Conservation (phyloP, 2,797 vertebrate genomes). For the Amniataba percoides region DNA sequence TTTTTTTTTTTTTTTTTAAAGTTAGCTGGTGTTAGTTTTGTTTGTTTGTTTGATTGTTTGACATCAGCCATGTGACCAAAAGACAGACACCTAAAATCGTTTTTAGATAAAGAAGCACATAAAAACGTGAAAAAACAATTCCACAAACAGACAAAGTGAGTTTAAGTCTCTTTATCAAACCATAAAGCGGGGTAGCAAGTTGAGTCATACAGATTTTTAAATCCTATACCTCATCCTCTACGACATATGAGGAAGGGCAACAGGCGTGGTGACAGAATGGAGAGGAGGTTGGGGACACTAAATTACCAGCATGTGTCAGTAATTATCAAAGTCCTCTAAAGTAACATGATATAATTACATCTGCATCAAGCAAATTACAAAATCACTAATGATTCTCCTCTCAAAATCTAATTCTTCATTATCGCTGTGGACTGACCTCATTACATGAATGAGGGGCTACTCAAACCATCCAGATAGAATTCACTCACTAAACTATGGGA, state of each 20-base stretch:
- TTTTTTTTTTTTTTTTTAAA: too few species aligned
- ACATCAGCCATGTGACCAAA: too few species aligned
- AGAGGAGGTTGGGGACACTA: slow-evolving; percentile 57
- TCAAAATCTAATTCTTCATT: slow-evolving; percentile 75
- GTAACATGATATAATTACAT: slow-evolving; percentile 81
- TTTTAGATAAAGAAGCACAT: too few species aligned
- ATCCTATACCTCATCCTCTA: not conserved
- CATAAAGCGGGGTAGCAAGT: not conserved
- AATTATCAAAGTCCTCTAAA: slow-evolving; percentile 80
- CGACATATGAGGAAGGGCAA: slow-evolving; percentile 19
- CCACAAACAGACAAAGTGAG: too few species aligned
- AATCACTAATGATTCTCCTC: slow-evolving; percentile 76
- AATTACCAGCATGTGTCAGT: slow-evolving; percentile 79
- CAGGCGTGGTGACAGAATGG: slow-evolving; percentile 19
- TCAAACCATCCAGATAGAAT: slow-evolving; percentile 44
- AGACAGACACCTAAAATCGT: not conserved
- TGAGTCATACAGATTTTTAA: not conserved
- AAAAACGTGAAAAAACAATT: not conserved
- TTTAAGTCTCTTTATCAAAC: not conserved
- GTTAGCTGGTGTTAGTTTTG: too few species aligned
- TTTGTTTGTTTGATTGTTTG: too few species aligned
- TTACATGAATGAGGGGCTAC: slow-evolving; percentile 59
- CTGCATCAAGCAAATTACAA: slow-evolving; percentile 77
- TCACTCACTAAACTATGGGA: slow-evolving; percentile 18
- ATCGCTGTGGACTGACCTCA: slow-evolving; percentile 67